Conservation (phyloP, 2,113 vertebrate genomes). For the Macquaria ambigua region DNA sequence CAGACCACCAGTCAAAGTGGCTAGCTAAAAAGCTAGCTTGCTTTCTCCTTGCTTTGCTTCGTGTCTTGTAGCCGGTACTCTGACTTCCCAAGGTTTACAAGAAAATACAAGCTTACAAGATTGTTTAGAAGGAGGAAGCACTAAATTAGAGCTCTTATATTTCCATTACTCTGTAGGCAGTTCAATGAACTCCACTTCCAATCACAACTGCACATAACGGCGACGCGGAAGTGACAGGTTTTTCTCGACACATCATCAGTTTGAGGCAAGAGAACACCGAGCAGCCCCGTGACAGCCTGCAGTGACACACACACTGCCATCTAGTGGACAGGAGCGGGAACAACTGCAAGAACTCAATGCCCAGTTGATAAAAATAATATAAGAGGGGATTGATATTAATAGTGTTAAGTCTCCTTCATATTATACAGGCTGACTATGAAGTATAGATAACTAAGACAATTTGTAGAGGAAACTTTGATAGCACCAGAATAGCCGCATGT, state of each 20-base stretch:
- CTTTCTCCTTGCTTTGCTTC: neutral
- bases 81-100: neutral
- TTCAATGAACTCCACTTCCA: conserved; percentile 62
- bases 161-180: conserved; percentile 9
- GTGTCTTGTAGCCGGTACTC: neutral
- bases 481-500: no score
- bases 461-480: no score
- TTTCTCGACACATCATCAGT: conserved; percentile 82
- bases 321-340: conserved; percentile 53
- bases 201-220: conserved; percentile 75
- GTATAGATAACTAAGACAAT: no score
- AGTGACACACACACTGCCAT: conserved; percentile 27
- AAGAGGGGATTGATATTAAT: neutral
- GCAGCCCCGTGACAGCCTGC: neutral
- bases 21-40: conserved; percentile 39
- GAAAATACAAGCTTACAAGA: neutral
- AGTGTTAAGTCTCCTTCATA: neutral
- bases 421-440: neutral
- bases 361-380: neutral
- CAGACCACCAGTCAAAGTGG: conserved; percentile 16
- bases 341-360: neutral
- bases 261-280: conserved; percentile 22
- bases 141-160: neutral
- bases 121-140: neutral
- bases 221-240: conserved; percentile 76